These are phyloP conservation scores for Listrodromus nycthemerus DNA, from an alignment of 2,888 invertebrate species.

Conservation along the genomic window DNA sequence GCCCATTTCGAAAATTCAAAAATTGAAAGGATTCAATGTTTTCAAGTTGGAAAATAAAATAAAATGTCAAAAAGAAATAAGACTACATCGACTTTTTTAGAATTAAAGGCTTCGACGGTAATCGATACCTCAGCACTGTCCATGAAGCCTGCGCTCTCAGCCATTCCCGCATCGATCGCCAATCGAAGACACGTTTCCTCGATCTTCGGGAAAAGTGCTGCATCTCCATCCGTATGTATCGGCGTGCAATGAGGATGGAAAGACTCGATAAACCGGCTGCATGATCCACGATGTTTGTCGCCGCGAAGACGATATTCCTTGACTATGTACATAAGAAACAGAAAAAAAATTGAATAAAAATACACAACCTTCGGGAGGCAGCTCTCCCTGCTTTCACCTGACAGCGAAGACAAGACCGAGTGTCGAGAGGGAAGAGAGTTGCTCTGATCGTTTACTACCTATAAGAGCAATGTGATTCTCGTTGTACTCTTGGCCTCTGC, in stretches of 20 bases:
- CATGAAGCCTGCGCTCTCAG: slow-evolving; percentile 21
- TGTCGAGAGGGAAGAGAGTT: slow-evolving; percentile 60
- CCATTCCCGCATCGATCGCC: neutral
- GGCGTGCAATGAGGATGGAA: neutral
- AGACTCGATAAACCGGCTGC: neutral
- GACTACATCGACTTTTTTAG: too few species aligned
- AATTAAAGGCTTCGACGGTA: too few species aligned
- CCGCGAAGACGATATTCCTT: slow-evolving; percentile 37
- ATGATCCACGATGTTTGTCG: slow-evolving; percentile 9
- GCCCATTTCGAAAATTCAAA: too few species aligned
- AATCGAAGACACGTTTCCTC: neutral
- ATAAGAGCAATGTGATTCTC: slow-evolving; percentile 43
- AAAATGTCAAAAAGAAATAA: too few species aligned
- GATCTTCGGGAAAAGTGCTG: neutral
- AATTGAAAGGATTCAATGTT: too few species aligned
- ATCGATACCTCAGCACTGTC: neutral
- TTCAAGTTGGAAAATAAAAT: too few species aligned
- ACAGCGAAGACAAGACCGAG: slow-evolving; percentile 51
- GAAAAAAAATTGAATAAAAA: slow-evolving; percentile 1
- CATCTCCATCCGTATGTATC: too few species aligned
- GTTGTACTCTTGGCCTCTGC: slow-evolving; percentile 58
- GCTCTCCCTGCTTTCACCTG: slow-evolving; percentile 67
- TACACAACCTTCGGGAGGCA: slow-evolving; percentile 48
- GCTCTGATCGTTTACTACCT: slow-evolving; percentile 51
- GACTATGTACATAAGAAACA: slow-evolving; percentile 3